Evolutionary conservation across 2,797 vertebrate genomes (phyloP).

Genomic region (Esox masquinongy): DNA sequence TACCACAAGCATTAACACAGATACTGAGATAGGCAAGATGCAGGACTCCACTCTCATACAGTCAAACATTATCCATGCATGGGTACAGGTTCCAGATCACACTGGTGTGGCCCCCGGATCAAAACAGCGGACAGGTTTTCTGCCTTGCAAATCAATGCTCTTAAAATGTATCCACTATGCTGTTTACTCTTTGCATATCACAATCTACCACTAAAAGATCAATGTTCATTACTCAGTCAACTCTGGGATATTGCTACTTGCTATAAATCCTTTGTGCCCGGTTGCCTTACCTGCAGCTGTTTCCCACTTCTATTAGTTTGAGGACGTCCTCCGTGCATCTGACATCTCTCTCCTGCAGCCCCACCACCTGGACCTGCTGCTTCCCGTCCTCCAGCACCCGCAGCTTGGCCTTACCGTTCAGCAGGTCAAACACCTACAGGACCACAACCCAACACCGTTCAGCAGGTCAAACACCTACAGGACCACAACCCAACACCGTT

Average conservation of each 20-base stretch:
- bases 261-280: background rate
- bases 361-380: conserved; percentile 96
- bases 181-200: no score
- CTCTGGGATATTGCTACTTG: background rate
- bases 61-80: no score
- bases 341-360: conserved; percentile 92
- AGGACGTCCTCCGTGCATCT: conserved; percentile 95
- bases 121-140: no score
- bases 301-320: conserved; percentile 96
- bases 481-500: background rate
- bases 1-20: no score
- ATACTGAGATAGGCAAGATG: no score
- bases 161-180: no score
- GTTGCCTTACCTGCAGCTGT: conserved; percentile 89
- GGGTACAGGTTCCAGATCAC: no score
- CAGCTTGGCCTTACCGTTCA: conserved; percentile 94
- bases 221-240: background rate
- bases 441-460: background rate
- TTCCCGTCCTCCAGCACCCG: conserved; percentile 96
- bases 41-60: no score
- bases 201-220: background rate
- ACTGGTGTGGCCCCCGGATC: no score
- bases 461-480: background rate
- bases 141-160: no score
- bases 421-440: conserved; percentile 90